Evolutionary conservation across 2,797 vertebrate genomes (phyloP).

Genomic region (Leucoraja ocellata): DNA sequence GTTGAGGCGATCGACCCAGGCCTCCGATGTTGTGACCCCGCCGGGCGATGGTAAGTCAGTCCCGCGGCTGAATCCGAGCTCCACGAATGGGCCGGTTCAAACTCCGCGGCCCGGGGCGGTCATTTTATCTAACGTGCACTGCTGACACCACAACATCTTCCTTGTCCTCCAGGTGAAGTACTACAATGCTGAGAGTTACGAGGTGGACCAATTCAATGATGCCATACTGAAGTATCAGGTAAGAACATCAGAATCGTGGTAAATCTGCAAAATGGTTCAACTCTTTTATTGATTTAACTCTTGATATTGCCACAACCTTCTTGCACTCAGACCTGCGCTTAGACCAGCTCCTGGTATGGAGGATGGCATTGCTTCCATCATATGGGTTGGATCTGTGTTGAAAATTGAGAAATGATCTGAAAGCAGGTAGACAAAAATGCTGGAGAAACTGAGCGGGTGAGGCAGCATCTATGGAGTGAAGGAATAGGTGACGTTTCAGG

Average conservation of each 20-base stretch:
- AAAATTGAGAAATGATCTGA: too few species aligned
- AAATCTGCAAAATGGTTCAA: background rate
- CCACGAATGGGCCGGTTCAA: too few species aligned
- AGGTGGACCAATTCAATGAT: constrained; percentile 75
- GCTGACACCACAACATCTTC: background rate
- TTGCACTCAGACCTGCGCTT: background rate
- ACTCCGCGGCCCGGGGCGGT: too few species aligned
- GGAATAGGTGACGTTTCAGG: too few species aligned
- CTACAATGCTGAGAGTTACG: constrained; percentile 84
- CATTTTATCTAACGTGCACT: background rate
- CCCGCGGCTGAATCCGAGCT: too few species aligned
- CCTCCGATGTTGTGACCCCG: too few species aligned
- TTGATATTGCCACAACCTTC: background rate
- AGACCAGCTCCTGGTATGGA: background rate
- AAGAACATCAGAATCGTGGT: background rate
- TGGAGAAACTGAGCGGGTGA: too few species aligned
- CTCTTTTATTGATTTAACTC: background rate
- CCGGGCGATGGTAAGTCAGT: too few species aligned
- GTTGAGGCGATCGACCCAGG: too few species aligned
- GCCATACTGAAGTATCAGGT: constrained; percentile 90
- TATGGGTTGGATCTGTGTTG: too few species aligned
- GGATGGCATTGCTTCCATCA: background rate
- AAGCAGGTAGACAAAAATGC: too few species aligned
- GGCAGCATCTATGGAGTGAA: too few species aligned
- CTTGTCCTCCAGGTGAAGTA: constrained; percentile 79